Evolutionary conservation across 2,888 invertebrate genomes (phyloP).

Genomic region (Dicycla oo): DNA sequence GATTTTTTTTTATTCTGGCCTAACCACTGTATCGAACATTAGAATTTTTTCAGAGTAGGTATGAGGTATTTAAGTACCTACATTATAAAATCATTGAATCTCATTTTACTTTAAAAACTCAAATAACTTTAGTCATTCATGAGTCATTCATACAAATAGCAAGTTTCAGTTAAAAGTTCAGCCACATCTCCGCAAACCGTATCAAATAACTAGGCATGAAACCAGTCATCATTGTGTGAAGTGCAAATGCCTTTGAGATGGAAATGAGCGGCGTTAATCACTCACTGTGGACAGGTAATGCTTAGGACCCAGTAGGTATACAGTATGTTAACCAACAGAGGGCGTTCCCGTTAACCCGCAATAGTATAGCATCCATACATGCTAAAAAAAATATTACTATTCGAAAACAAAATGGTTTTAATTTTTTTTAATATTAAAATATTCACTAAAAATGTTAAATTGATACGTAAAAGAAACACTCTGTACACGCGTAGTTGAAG

Average conservation of each 20-base stretch:
- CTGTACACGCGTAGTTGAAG: no score
- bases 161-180: not conserved
- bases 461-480: no score
- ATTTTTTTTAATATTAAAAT: no score
- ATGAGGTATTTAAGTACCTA: not conserved
- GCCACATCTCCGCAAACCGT: constrained; percentile 9
- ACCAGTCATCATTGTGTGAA: constrained; percentile 28
- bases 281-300: not conserved
- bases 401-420: no score
- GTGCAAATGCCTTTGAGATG: constrained; percentile 47
- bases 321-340: no score
- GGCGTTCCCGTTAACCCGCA: no score
- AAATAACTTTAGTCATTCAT: no score
- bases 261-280: constrained; percentile 44
- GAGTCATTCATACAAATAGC: not conserved
- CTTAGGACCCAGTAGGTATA: constrained; percentile 3
- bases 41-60: not conserved
- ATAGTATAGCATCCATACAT: no score
- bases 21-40: not conserved
- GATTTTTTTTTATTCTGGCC: not conserved
- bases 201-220: constrained; percentile 16
- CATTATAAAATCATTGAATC: not conserved
- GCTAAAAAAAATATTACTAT: no score
- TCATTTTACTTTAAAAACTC: not conserved
- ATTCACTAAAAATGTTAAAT: no score